A percentile compares a stretch with the other conserved stretches of the same genome.
Conservation (phyloP, 1,140 invertebrate genomes). For the Drosophila gunungcola region DNA sequence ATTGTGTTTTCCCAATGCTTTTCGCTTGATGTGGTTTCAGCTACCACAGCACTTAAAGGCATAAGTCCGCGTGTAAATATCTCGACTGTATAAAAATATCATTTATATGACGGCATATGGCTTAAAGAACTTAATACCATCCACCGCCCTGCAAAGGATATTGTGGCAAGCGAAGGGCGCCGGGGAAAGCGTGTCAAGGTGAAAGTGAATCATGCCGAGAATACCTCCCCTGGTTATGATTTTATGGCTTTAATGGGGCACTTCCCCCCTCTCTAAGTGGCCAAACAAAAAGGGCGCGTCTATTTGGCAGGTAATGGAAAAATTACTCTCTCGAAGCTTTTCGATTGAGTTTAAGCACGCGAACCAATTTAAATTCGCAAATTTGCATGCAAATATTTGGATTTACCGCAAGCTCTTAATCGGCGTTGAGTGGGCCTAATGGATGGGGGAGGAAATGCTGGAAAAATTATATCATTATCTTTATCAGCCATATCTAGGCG, state of each 20-base stretch:
- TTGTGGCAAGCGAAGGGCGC: constrained; percentile 10
- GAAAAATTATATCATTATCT: too few relatives aligned
- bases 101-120: constrained; percentile 54
- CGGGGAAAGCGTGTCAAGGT: constrained; percentile 60
- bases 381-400: constrained; percentile 51
- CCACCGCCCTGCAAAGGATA: constrained; percentile 49
- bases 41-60: constrained; percentile 38
- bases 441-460: too few relatives aligned
- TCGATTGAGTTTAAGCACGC: constrained; percentile 50
- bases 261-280: constrained; percentile 4
- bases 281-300: constrained; percentile 29
- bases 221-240: constrained; percentile 37
- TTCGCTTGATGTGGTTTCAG: constrained; percentile 60
- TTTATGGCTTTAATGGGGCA: constrained; percentile 26
- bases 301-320: constrained; percentile 17
- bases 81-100: constrained; percentile 40
- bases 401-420: neutral
- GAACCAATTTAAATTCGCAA: constrained; percentile 38
- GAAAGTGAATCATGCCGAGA: constrained; percentile 30
- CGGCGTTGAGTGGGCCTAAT: too few relatives aligned
- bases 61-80: constrained; percentile 34
- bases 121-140: constrained; percentile 39
- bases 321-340: constrained; percentile 2
- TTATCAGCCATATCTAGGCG: too few relatives aligned
- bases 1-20: constrained; percentile 54